Evolutionary conservation across 2,113 vertebrate genomes (phyloP).

Genomic region (Gasterosteus nipponicus): DNA sequence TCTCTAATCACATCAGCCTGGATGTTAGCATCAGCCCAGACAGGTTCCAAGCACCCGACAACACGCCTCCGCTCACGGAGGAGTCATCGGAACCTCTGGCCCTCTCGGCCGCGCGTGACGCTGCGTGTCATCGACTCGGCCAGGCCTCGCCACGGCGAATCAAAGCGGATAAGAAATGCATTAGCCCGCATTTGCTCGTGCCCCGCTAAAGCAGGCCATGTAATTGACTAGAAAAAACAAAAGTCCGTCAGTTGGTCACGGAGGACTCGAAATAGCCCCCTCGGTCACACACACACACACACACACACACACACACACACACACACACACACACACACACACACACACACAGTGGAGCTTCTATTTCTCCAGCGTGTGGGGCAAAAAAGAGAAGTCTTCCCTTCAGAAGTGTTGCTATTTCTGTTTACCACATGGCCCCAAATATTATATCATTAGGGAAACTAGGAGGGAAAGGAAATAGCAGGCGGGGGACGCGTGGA

Average conservation of each 20-base stretch:
- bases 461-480: conserved; percentile 63
- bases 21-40: conserved; percentile 10
- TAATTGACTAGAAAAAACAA: conserved; percentile 41
- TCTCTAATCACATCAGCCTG: conserved; percentile 21
- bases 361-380: conserved; percentile 63
- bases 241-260: conserved; percentile 40
- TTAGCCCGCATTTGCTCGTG: conserved; percentile 18
- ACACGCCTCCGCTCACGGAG: conserved; percentile 1
- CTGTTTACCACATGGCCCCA: conserved; percentile 65
- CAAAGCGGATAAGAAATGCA: conserved; percentile 51
- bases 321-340: conserved; percentile 35
- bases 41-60: conserved; percentile 18
- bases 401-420: conserved; percentile 75
- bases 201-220: conserved; percentile 15
- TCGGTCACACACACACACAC: conserved; percentile 32
- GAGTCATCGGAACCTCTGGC: conserved; percentile 29
- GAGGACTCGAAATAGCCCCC: conserved; percentile 60
- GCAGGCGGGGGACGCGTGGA: conserved; percentile 39
- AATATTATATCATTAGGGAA: conserved; percentile 68
- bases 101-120: conserved; percentile 28
- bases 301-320: conserved; percentile 18
- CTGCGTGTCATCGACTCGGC: conserved; percentile 29
- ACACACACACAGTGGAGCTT: conserved; percentile 46
- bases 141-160: conserved; percentile 42
- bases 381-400: conserved; percentile 68